Evolutionary conservation across 2,888 invertebrate genomes (phyloP).

Genomic region (Platycnemis pennipes): DNA sequence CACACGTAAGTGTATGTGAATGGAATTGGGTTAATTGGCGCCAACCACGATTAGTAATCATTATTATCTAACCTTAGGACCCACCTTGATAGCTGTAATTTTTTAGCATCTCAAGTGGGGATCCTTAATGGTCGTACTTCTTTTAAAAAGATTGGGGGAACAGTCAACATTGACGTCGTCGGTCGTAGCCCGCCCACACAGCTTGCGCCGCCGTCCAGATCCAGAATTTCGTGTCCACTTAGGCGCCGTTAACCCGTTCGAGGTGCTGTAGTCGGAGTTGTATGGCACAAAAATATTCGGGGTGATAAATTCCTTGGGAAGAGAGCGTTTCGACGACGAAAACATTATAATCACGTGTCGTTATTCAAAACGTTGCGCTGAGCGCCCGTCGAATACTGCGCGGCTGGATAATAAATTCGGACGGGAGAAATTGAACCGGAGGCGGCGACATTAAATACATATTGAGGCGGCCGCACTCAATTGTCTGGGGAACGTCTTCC

Average conservation of each 20-base stretch:
- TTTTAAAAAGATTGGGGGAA: no score
- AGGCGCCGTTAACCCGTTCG: conserved; percentile 8
- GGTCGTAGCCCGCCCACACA: no score
- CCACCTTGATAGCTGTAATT: no score
- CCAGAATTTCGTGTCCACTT: conserved; percentile 38
- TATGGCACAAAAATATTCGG: conserved; percentile 20
- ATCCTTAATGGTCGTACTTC: no score
- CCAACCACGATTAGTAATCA: no score
- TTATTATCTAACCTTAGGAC: no score
- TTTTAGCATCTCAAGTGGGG: no score
- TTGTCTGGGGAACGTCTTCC: not conserved
- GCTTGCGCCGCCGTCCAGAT: conserved; percentile 13
- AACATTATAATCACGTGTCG: conserved; percentile 46
- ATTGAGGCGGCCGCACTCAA: not conserved
- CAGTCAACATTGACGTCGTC: no score
- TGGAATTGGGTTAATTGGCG: no score
- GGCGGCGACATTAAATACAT: not conserved
- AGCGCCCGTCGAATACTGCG: not conserved
- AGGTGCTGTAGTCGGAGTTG: not conserved
- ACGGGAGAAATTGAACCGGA: not conserved
- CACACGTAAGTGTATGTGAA: no score
- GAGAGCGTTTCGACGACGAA: not conserved
- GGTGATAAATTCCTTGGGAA: conserved; percentile 34
- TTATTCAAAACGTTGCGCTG: conserved; percentile 33
- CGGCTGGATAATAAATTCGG: conserved; percentile 36